Base-by-base conservation (phyloP, 2,113 vertebrate species). In the Connochaetes taurinus region DNA sequence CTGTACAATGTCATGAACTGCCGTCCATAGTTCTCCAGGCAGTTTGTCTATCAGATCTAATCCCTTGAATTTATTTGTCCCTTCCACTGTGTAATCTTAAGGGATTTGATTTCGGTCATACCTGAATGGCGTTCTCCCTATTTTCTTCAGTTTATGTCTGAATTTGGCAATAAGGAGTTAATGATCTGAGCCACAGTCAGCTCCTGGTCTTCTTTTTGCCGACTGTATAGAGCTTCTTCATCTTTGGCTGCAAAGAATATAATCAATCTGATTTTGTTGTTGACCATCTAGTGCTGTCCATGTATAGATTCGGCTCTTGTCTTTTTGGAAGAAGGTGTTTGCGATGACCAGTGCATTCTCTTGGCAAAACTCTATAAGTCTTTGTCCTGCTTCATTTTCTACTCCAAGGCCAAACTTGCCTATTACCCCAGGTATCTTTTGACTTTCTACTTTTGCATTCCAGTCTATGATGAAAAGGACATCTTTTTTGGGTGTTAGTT, bases 1-100 rank as follows among this genome's bases (percentile, higher is more conserved):
- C 67, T 23, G 2, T 21, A 74, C n/a, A 40, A 74, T 40, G 36
- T 25, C 67, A 40, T 10, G 0, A 40, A 74, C 10, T 3, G 5
- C 19, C 0, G 0, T 40, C 67, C 21, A 74, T 40, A 74, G n/a
- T 40, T 74, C 10, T 74, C 21, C n/a, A 13, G 67, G 10, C 5
- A 40, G 19, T 74, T 29, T 27, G 25, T 58, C n/a, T 74, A 40
- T 74, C 10, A 40, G 67, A 74, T 40, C 67, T 40, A 74, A 74
- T 40, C n/a, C 11, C 19, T 40, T 74, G n/a, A 25, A 74, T 74
- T 74, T 74, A 40, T 40, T 74, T 74, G 67, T 74, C 67, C n/a
- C 67, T 74, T 40, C 19, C 36, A 74, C n/a, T 74, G n/a, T 74
- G 12, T 74, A 40, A 74, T 40, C 36, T 36, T 40, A 74, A 40